phyloP scores from a whole-genome alignment of 2,888 invertebrate species.

The Ophion slaviceki region DNA sequence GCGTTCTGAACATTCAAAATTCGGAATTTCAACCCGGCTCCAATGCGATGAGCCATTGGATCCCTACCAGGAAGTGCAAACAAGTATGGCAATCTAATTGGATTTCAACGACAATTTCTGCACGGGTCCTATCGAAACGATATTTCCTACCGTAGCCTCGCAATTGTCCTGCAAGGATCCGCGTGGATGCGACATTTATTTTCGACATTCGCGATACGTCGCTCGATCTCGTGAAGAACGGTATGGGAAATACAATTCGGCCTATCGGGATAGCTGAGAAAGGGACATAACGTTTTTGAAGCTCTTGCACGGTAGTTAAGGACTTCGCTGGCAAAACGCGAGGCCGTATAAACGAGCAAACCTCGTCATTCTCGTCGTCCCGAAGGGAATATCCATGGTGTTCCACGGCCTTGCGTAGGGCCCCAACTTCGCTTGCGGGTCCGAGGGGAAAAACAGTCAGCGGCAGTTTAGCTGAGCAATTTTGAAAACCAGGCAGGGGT shows the following conservation, averaged over 20 bases:
- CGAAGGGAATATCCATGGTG: conserved; percentile 16
- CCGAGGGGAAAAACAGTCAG: conserved; percentile 31
- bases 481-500: conserved; percentile 64
- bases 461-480: conserved; percentile 55
- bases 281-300: conserved; percentile 24
- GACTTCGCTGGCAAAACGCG: conserved; percentile 12
- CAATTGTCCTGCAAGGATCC: too few relatives aligned
- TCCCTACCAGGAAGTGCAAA: too few relatives aligned
- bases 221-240: too few relatives aligned
- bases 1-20: too few relatives aligned
- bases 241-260: conserved; percentile 40
- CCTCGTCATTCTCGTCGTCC: background rate
- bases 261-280: background rate
- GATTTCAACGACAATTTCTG: too few relatives aligned
- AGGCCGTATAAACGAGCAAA: background rate
- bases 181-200: too few relatives aligned
- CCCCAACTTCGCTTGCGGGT: conserved; percentile 24
- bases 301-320: conserved; percentile 57
- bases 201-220: too few relatives aligned
- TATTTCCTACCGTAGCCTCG: too few relatives aligned
- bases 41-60: too few relatives aligned
- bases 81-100: too few relatives aligned
- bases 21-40: too few relatives aligned
- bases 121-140: too few relatives aligned
- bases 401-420: conserved; percentile 14